phyloP scores from a whole-genome alignment of 2,888 invertebrate species.

The Lochmaea capreae region DNA sequence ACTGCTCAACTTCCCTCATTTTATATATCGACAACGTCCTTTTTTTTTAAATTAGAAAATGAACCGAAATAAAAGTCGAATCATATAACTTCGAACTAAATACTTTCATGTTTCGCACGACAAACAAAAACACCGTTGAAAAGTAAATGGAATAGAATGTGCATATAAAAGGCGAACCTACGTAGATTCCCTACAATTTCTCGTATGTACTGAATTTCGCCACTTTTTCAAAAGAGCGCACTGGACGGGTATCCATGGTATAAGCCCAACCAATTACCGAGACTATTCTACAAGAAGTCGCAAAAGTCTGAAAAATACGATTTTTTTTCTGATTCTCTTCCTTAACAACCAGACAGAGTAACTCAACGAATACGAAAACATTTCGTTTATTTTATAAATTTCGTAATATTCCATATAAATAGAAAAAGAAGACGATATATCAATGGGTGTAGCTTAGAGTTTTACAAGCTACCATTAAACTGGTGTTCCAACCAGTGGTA shows the following conservation, averaged over 20 bases:
- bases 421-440: too few species aligned
- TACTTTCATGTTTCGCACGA: conserved; percentile 1
- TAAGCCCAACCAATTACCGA: conserved; percentile 41
- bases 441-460: too few species aligned
- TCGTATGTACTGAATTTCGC: conserved; percentile 42
- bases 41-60: not conserved
- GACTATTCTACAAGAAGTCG: conserved; percentile 40
- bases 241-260: conserved; percentile 47
- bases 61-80: conserved; percentile 15
- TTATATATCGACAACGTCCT: not conserved
- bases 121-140: not conserved
- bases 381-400: conserved; percentile 1
- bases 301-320: conserved; percentile 36
- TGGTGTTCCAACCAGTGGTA: too few species aligned
- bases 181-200: conserved; percentile 43
- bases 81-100: not conserved
- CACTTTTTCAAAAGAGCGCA: conserved; percentile 46
- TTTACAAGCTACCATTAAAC: too few species aligned
- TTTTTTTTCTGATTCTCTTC: conserved; percentile 24
- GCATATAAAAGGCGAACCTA: conserved; percentile 14
- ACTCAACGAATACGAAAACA: conserved; percentile 22
- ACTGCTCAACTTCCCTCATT: not conserved
- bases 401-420: too few species aligned
- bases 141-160: not conserved
- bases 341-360: conserved; percentile 14